Base-by-base conservation (phyloP, 2,888 invertebrate genomes). In the Leistus spinibarbis region DNA sequence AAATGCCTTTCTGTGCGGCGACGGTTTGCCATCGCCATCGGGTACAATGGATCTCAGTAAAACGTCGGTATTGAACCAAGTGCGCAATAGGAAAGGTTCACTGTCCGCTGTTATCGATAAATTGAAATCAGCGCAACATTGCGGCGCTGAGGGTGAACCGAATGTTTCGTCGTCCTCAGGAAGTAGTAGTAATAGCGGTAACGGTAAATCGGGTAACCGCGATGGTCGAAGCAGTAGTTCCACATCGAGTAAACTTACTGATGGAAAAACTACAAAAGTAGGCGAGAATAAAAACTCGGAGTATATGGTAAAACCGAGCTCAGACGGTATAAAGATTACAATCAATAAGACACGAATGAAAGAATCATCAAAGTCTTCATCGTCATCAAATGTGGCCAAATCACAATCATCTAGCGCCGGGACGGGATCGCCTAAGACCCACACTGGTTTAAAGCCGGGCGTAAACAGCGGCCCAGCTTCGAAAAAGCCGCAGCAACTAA, bases 31-130 rank as follows among this genome's bases (percentile, higher is more conserved):
- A 1, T 88, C 88, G 0, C 87, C 90, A 1, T 88, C 89, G 3
- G 89, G 88, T 74, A 77, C 79, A 7, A 83, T 89, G 2, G 91
- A 91, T 82, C 81, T 89, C 0, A 89, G 89, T 64, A 91, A 90
- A 80, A 88, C 89, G 0, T 87, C 89, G 56, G 88, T 89, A n/a
- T 86, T 88, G 16, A 88, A 88, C 80, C 90, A 90, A 80, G 89
- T 89, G 66, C 87, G 91, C 9, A 93, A 92, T 80, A 87, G 92
- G 64, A 93, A 93, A 82, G 91, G 92, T 68, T 92, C 92, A 0
- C 86, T 95, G n/a, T 93, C 92, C 78, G 94, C 95, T 17, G 94
- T 96, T 13, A 95, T 96, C 80, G 95, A 96, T 82, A 96, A 96
- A 83, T 84, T 96, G 20, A 93, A 93, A 83, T 78, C 79, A 69